Evolutionary conservation across 2,888 invertebrate genomes (phyloP), one percentile per base, ranked within the genome.

Genomic region (Allygus modestus): DNA sequence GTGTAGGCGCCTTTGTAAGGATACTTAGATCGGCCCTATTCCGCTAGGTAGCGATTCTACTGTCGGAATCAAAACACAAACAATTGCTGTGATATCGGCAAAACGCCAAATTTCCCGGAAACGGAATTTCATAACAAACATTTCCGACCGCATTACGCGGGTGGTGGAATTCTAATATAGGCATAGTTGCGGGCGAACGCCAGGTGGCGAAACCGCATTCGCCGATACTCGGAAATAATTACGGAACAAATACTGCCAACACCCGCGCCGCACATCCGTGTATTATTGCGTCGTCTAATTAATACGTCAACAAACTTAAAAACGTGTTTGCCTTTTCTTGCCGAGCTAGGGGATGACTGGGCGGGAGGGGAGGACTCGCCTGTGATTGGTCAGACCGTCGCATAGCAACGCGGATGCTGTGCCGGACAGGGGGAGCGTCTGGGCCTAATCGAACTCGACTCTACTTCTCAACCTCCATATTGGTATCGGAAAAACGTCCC

Each of bases 401-500:
- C 87, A 73, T 85, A 85, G 87, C 84, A 84, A 87, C 81, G 41
- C 43, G 73, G 73, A 73, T 41, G 73, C 73, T 73, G 58, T 58
- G 58, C 58, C 58, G 73, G 73, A 73, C 73, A 73, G 73, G 73
- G 73, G 41, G 73, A 41, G 41, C 73, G 37, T 37, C 73, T 73
- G 41, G 31, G 73, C 73, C 73, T 73, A 73, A 73, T 73, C 73
- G 73, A 73, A 73, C 73, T 20, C 73, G 23, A 31, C 73, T 41
- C 37, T 58, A 58, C 73, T 41, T 23, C 31, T 43, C 73, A 31
- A 33, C 73, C 73, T 73, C 73, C 73, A 73, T 73, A 73, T 73
- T 73, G 73, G 73, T 61, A 61, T 81, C 41, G 81, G 81, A 81
- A 81, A 81, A 81, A 81, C 65, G 81, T 81, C 81, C 65, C 81